Evolutionary conservation across 2,888 invertebrate genomes (phyloP), one percentile per base, ranked within the genome.

Genomic region (Aphrophora alni): DNA sequence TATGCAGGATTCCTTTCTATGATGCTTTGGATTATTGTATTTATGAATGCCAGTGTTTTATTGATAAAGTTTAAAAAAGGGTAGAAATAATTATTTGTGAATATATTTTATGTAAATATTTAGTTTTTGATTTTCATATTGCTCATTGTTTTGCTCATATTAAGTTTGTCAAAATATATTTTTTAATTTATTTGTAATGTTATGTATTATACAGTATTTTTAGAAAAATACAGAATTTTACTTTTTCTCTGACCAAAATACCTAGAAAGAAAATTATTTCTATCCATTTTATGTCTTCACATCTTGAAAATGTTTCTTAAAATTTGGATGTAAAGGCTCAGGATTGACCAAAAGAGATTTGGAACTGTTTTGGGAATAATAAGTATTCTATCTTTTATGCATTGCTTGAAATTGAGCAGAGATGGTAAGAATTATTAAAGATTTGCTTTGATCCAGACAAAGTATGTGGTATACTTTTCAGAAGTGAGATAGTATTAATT

Each of bases 1-100:
- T 96, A 96, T 88, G 89, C 91, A 24, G 97, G 97, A 0, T 97
- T 95, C 87, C 88, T 96, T 0, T 93, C 95, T 1, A 94, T 95
- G 0, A 88, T 92, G 0, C 87, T 92, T 4, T 98, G 97, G 97
- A 95, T 96, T 26, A 88, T 92, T 0, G 89, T 95, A 12, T 95
- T 95, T 85, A 89, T 95, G 81, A 92, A 92, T 0, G 88, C 93
- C 17, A 94, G 95, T 87, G 93, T 96, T 84, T 87, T 95, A 28
- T 87, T 95, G 81, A 90, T 96, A 69, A 96, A 95, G 88, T 96
- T 96, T 86, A 96, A 95, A 88, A 96, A 95, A 89, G 95, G 95
- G 83, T 95, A 92, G 89, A 68, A 25, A 21, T 21, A 44, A 33
- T 33, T 7, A 10, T 17, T 44, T 44, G 44, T 44, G 44, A 44